These are phyloP conservation scores for Lynx canadensis DNA, from an alignment of 2,113 vertebrate genomes.

Conservation along the genomic window DNA sequence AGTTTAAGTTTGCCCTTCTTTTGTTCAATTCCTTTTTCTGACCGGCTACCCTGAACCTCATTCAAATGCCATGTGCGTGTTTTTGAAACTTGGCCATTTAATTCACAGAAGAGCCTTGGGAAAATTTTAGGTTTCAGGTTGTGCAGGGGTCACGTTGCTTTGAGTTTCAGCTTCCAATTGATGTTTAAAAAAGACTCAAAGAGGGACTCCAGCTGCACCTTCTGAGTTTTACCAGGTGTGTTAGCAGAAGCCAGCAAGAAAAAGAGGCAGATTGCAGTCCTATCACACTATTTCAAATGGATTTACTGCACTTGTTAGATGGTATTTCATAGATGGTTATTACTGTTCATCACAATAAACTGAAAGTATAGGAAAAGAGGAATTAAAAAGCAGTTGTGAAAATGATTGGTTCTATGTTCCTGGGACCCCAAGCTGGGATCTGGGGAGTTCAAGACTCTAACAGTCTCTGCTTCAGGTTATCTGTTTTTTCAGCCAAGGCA, in stretches of 20 bases:
- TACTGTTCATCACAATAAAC: background rate
- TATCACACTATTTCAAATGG: background rate
- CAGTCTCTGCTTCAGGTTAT: background rate
- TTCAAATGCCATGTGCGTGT: constrained; percentile 63
- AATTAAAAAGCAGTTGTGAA: background rate
- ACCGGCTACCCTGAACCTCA: constrained; percentile 61
- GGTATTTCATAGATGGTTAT: background rate
- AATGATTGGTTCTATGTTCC: background rate
- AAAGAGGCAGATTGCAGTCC: background rate
- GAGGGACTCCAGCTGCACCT: constrained; percentile 31
- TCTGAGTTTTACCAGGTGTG: constrained; percentile 16
- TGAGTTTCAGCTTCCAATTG: constrained; percentile 64
- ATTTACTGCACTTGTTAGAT: background rate
- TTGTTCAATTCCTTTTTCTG: constrained; percentile 65
- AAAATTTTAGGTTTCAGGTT: constrained; percentile 63
- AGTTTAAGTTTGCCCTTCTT: constrained; percentile 60
- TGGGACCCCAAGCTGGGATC: background rate
- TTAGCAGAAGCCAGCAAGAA: background rate
- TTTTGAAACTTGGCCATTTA: constrained; percentile 66
- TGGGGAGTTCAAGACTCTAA: background rate
- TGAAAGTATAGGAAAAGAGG: background rate
- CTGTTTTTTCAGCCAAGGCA: background rate
- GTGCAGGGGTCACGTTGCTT: constrained; percentile 59
- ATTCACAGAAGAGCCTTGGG: constrained; percentile 67
- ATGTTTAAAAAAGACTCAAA: constrained; percentile 61